Percentiles rank a stretch among this genome's conserved stretches.
Evolutionary conservation across 2,113 vertebrate genomes (phyloP).

Genomic region (Nestor notabilis): DNA sequence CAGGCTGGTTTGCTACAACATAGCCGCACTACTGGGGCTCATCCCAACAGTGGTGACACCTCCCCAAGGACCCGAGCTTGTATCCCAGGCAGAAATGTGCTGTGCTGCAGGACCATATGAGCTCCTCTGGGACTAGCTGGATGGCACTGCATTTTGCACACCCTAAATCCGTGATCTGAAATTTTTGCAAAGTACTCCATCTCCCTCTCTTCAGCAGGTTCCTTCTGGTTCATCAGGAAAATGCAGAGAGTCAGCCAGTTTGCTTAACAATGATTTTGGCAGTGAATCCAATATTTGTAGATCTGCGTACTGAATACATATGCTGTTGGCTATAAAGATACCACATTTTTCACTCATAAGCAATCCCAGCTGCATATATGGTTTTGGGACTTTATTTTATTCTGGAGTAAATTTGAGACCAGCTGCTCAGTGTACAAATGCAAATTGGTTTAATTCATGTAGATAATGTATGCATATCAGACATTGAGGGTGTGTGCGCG

Average conservation of each 20-base stretch:
- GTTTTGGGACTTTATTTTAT: background rate
- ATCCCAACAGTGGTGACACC: background rate
- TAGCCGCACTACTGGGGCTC: rapidly evolving
- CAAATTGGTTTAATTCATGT: constrained; percentile 58
- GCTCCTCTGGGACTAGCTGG: background rate
- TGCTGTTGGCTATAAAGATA: constrained; percentile 62
- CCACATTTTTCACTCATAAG: constrained; percentile 58
- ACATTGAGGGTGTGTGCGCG: background rate
- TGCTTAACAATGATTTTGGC: constrained; percentile 63
- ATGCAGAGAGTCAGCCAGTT: constrained; percentile 43
- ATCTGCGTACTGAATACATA: constrained; percentile 49
- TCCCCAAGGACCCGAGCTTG: rapidly evolving
- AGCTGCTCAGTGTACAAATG: constrained; percentile 43
- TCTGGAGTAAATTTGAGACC: constrained; percentile 47
- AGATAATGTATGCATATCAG: constrained; percentile 27
- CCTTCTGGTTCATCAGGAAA: constrained; percentile 35
- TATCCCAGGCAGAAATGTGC: background rate
- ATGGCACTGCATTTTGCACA: background rate
- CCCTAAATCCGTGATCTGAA: background rate
- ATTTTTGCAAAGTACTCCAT: background rate
- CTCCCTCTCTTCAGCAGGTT: background rate
- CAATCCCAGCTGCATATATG: constrained; percentile 59
- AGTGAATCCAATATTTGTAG: constrained; percentile 56
- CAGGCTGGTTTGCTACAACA: rapidly evolving
- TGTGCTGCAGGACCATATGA: background rate